Evolutionary conservation across 2,797 vertebrate genomes (phyloP).

Genomic region (Microctenopoma steveboyesi): DNA sequence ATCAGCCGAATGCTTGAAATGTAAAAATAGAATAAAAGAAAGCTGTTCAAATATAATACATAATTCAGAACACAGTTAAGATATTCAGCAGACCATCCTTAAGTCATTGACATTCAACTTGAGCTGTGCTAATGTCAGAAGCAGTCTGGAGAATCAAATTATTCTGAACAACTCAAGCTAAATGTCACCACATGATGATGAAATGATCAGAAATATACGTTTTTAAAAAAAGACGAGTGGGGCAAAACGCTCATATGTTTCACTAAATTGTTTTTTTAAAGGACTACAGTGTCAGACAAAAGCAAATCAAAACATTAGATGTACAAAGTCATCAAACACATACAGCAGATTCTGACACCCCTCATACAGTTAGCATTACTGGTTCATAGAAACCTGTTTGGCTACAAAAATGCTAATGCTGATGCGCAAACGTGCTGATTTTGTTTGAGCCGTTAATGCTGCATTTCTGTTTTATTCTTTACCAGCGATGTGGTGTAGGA

Average conservation of each 20-base stretch:
- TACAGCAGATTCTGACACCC: conserved; percentile 3
- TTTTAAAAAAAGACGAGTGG: conserved; percentile 15
- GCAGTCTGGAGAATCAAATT: conserved; percentile 58
- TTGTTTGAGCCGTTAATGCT: neutral
- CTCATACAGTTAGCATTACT: neutral
- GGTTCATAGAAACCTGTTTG: no score
- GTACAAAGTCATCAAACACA: conserved; percentile 1
- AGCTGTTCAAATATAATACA: conserved; percentile 43
- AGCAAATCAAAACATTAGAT: neutral
- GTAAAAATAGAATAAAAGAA: conserved; percentile 44
- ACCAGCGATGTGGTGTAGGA: neutral
- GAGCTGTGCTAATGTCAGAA: conserved; percentile 68
- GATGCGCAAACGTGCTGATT: neutral
- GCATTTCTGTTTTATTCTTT: neutral
- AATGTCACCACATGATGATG: conserved; percentile 68
- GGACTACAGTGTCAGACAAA: neutral
- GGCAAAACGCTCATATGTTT: conserved; percentile 8
- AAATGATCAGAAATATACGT: conserved; percentile 56
- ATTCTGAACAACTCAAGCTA: conserved; percentile 62
- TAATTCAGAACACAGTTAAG: conserved; percentile 51
- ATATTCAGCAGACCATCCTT: conserved; percentile 56
- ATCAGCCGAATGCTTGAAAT: conserved; percentile 20
- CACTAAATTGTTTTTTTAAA: neutral
- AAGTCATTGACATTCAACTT: conserved; percentile 71
- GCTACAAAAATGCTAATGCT: no score